These are phyloP conservation scores for Heliocidaris tuberculata DNA, from an alignment of 35 echinoderm and acorn worm species.

Conservation along the genomic window DNA sequence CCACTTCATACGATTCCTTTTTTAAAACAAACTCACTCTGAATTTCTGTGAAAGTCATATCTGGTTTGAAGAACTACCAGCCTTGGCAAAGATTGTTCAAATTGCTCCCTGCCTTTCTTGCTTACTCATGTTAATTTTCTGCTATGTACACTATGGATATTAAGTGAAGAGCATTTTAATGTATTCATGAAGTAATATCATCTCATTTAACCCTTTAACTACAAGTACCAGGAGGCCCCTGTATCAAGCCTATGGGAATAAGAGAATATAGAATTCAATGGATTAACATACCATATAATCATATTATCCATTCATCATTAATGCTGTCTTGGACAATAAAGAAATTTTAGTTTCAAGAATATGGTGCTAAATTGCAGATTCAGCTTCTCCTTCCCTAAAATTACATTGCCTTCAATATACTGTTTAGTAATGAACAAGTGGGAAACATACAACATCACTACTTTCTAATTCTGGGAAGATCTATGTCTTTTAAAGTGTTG, in stretches of 20 bases:
- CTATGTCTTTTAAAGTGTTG: neutral
- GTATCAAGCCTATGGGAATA: no score
- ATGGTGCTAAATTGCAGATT: neutral
- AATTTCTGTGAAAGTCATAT: neutral
- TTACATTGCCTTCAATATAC: no score
- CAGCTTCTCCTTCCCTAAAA: neutral
- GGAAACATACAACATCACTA: neutral
- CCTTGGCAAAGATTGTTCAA: neutral
- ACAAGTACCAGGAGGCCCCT: no score
- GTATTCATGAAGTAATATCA: neutral
- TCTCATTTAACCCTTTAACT: neutral
- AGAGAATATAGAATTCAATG: no score
- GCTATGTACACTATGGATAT: neutral
- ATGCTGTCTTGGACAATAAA: neutral
- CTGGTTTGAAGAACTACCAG: neutral
- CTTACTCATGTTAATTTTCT: neutral
- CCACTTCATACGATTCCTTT: neutral
- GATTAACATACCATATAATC: neutral
- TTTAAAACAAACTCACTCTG: slow-evolving; percentile 5
- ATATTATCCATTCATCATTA: neutral
- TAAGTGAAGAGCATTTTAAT: neutral
- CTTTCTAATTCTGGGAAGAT: neutral
- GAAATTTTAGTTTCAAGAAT: neutral
- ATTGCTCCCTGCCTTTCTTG: neutral
- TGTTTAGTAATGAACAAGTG: no score